Evolutionary conservation across 2,888 invertebrate species (phyloP), one percentile per base, ranked within the genome.

Genomic region (Leptopilina drosophilae): DNA sequence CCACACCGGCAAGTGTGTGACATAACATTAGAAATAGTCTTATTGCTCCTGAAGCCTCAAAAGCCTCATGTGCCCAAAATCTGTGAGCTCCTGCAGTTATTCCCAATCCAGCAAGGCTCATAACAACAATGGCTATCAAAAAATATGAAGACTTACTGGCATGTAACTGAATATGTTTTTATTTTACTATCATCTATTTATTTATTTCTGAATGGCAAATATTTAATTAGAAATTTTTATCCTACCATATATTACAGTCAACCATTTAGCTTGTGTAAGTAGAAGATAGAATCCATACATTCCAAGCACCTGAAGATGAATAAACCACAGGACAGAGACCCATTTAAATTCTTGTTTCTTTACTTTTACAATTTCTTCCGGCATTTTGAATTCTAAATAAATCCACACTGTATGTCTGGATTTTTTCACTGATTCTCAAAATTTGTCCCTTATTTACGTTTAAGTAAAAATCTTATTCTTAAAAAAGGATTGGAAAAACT

Each of bases 41-140:
- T 0, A 98, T 91, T 1, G 95, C 93, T 5, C 93, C 92, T 80
- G 92, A 94, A 0, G 98, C 98, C 87, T 95, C 94, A 91, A 97
- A 99, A 0, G 96, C 93, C 75, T 93, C 93, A 91, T 99, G 99
- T 0, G 98, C 95, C 98, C 98, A 99, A 56, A 98, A 92, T 83
- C 99, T 93, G 91, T 99, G 99, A 0, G 97, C 96, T 0, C 99
- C 99, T 1, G 97, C 96, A 0, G 98, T 98, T 42, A 97, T 95
- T 2, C 98, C 98, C 84, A 98, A 89, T 6, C 94, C 94, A 5
- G 95, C 95, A 33, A 96, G 87, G 2, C 94, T 89, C 77, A 95
- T 94, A 78, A 97, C 90, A 0, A 94, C 80, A 0, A 94, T 56
- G 82, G 95, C 97, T 97, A 92, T 9, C 49, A 49, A 67, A 93